These are phyloP conservation scores for Rhinoptilus africanus DNA, from an alignment of 2,113 vertebrate genomes.

Conservation along the genomic window DNA sequence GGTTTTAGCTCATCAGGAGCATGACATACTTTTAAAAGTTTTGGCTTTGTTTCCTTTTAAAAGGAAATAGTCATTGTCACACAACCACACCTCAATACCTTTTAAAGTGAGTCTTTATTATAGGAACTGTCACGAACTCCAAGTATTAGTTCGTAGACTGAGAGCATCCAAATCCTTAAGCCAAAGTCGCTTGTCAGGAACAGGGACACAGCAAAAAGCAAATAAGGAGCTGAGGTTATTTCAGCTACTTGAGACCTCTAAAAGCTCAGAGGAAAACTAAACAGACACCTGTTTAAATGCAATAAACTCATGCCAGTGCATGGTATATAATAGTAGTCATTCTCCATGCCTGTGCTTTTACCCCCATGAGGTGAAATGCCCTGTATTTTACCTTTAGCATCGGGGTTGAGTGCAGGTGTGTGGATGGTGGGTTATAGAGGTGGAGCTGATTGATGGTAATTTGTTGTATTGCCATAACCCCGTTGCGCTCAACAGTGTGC, in stretches of 20 bases:
- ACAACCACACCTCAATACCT: not conserved
- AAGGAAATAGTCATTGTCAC: not conserved
- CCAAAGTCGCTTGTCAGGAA: not conserved
- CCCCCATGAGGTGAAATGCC: not conserved
- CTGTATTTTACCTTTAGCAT: not conserved
- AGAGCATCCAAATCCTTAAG: not conserved
- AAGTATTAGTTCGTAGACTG: not conserved
- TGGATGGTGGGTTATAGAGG: not conserved
- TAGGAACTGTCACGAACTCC: not conserved
- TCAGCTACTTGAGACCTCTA: not conserved
- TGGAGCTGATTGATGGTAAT: not conserved
- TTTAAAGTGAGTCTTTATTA: not conserved
- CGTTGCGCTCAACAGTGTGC: not conserved
- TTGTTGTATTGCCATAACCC: not conserved
- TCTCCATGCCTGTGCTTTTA: not conserved
- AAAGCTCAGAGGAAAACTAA: not conserved
- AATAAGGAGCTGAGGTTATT: not conserved
- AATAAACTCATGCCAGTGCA: not conserved
- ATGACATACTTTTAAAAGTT: not conserved
- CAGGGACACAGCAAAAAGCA: not conserved
- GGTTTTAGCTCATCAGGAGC: not conserved
- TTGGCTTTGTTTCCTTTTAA: not conserved
- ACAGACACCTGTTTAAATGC: accelerated
- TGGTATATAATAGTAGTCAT: accelerated
- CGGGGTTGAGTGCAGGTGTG: not conserved